Conservation (phyloP, 2,888 invertebrate species). For the Rugalucina vietnamica region DNA sequence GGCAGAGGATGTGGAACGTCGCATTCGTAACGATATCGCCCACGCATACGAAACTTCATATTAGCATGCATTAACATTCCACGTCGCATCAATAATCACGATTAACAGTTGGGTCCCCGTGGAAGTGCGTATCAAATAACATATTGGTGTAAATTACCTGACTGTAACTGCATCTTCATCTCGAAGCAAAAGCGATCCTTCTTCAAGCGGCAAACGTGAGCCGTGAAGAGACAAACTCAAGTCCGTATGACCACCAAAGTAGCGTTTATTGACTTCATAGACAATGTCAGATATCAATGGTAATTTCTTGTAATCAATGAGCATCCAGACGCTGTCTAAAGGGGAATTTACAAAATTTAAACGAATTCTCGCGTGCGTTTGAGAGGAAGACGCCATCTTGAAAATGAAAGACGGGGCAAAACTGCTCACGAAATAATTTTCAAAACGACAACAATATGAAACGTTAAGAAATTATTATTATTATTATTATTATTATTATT, state of each 20-base stretch:
- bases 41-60: too few species aligned
- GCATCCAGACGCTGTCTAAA: conserved; percentile 60
- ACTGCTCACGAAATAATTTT: background rate
- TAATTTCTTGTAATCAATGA: conserved; percentile 50
- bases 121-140: background rate
- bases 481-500: conserved; percentile 3
- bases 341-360: conserved; percentile 54
- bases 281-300: conserved; percentile 31
- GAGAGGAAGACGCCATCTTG: conserved; percentile 63
- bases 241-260: background rate
- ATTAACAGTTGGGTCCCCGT: too few species aligned
- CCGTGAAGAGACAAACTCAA: conserved; percentile 48
- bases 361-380: conserved; percentile 60
- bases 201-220: conserved; percentile 57
- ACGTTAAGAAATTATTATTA: background rate
- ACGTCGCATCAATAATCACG: too few species aligned
- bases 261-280: conserved; percentile 32
- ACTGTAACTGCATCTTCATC: conserved; percentile 61
- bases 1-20: too few species aligned
- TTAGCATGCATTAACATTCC: too few species aligned
- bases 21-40: too few species aligned
- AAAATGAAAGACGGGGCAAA: background rate
- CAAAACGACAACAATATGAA: background rate
- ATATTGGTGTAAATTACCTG: conserved; percentile 30
- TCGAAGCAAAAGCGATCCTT: conserved; percentile 55